Evolutionary conservation across 1,140 invertebrate genomes (phyloP).

Genomic region (Aphelenchoides fujianensis): DNA sequence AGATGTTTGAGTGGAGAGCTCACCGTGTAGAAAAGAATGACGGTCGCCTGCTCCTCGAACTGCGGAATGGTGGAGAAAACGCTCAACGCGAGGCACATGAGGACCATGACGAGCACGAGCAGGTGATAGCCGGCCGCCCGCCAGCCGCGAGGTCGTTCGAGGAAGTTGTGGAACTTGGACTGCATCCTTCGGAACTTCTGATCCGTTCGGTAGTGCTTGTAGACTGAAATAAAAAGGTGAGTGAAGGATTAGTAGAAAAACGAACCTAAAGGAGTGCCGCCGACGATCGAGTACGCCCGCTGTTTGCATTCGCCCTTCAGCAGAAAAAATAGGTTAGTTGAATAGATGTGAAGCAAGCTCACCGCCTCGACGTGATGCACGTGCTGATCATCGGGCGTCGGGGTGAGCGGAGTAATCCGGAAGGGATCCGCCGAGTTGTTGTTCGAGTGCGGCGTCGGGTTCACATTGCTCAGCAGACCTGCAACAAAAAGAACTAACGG

Average conservation of each 20-base stretch:
- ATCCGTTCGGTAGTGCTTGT: slow-evolving; percentile 23
- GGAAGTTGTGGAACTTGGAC: slow-evolving; percentile 22
- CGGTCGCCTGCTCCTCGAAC: slow-evolving; percentile 61
- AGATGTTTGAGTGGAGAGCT: slow-evolving; percentile 8
- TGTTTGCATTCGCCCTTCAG: not conserved
- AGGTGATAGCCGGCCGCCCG: slow-evolving; percentile 18
- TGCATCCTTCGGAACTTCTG: slow-evolving; percentile 22
- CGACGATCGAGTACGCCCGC: not conserved
- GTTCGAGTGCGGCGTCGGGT: not conserved
- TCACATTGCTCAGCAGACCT: not conserved
- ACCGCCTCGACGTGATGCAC: not conserved
- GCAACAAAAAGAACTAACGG: too few species aligned
- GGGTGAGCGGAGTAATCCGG: not conserved
- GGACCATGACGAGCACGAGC: slow-evolving; percentile 61
- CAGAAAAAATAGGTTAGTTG: not conserved
- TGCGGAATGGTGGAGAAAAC: slow-evolving; percentile 65
- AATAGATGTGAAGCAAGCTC: not conserved
- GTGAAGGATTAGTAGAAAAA: too few species aligned
- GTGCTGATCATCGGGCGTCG: not conserved
- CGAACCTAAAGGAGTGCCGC: not conserved
- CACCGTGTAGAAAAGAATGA: slow-evolving; percentile 63
- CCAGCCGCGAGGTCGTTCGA: slow-evolving; percentile 9
- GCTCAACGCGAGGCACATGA: slow-evolving; percentile 64
- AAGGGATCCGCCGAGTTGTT: not conserved
- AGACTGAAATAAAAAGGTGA: too few species aligned